Percentiles rank a stretch among this genome's conserved stretches.
These are phyloP conservation scores for Eudyptes chrysolophus DNA, from an alignment of 2,113 vertebrate genomes.

Conservation along the genomic window DNA sequence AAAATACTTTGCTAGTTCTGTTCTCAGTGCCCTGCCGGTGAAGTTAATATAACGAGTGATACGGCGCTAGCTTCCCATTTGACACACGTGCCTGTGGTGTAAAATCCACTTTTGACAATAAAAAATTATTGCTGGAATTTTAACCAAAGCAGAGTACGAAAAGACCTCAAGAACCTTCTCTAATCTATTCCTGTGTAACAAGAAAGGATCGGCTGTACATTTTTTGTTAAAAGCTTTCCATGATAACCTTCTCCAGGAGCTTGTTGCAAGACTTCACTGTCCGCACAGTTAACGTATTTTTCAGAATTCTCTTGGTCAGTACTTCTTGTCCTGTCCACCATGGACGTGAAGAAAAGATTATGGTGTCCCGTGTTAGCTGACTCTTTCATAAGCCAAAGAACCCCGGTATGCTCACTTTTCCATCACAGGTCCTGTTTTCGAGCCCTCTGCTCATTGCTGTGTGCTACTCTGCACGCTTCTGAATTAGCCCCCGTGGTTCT, in stretches of 20 bases:
- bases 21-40: neutral
- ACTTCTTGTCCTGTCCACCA: neutral
- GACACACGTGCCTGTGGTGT: neutral
- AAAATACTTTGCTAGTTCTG: neutral
- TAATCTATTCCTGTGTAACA: neutral
- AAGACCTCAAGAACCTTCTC: neutral
- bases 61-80: rapidly evolving
- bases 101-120: neutral
- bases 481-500: neutral
- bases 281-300: neutral
- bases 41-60: neutral
- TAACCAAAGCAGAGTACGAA: neutral
- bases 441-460: neutral
- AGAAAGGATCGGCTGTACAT: neutral
- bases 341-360: neutral
- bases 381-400: neutral
- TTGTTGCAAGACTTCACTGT: neutral
- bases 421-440: neutral
- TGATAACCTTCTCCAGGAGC: neutral
- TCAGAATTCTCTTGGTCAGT: neutral
- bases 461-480: neutral
- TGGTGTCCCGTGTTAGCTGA: rapidly evolving
- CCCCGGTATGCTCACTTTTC: neutral
- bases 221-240: neutral
- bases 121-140: neutral